Evolutionary conservation across 2,888 invertebrate genomes (phyloP), one percentile per base, ranked within the genome.

Genomic region (Cantharis nigra): DNA sequence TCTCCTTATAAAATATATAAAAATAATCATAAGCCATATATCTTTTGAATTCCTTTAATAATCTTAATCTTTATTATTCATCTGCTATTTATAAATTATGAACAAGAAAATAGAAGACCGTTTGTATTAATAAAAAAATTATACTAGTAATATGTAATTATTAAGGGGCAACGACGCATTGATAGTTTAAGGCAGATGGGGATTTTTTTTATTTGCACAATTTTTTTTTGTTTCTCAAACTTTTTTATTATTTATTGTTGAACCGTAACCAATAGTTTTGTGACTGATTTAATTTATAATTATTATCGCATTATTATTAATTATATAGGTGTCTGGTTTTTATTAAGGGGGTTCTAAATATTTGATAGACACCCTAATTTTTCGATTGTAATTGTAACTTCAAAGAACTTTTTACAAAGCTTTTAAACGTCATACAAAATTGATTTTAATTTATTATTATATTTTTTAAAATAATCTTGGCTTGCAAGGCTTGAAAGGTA

Each of bases 11-110:
- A 76, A 70, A 70, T 78, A 78, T 78, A 75, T 72, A 75, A 78
- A 78, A 78, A 76, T 78, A 78, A 78, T 78, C 75, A 71, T 33
- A 63, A 71, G 75, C 76, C 74, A 78, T 78, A 75, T 71, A 78
- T 78, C 78, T 72, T 75, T 20, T 23, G 62, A 69, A 78, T 72
- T 75, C 75, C 71, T 78, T 78, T 77, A 74, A 75, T 75, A 78
- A 78, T 75, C 78, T 78, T 75, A 78, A 78, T 75, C 75, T 75
- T 70, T 63, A 49, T 49, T 49, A 63, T 63, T 69, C 78, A 75
- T 78, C 75, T 78, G 75, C 72, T 74, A 49, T 63, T 65, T 70
- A 67, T 74, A 63, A 69, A 75, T 78, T 72, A 49, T 71, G 69
- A 70, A 73, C 70, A 75, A 72, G 78, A 69, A 71, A 72, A 74